A percentile compares a stretch with the other conserved stretches of the same genome.
phyloP scores from a whole-genome alignment of 2,113 vertebrate species.

The Aphyosemion australe region DNA sequence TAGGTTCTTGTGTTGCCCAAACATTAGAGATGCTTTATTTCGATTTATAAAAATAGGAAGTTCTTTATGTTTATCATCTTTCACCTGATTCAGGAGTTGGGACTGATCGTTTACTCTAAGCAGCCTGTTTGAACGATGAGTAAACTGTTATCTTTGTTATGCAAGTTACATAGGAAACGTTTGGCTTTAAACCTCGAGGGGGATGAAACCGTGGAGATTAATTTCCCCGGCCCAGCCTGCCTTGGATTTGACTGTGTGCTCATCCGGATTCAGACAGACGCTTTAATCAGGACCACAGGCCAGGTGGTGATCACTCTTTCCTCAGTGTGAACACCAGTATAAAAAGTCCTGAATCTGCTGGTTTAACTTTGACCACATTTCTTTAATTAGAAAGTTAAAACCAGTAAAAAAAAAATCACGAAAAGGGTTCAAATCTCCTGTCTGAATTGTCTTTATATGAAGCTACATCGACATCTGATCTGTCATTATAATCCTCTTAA shows the following conservation, averaged over 20 bases:
- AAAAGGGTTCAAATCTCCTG: background rate
- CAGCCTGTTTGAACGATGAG: background rate
- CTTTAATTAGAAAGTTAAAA: background rate
- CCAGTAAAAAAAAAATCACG: too few species aligned
- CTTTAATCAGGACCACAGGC: constrained; percentile 21
- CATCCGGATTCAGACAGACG: constrained; percentile 46
- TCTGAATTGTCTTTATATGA: constrained; percentile 11
- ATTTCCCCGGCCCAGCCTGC: constrained; percentile 49
- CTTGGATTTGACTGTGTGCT: constrained; percentile 60
- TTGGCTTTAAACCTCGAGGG: constrained; percentile 15
- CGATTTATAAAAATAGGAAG: too few species aligned
- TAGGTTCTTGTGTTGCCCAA: background rate
- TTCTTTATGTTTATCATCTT: background rate
- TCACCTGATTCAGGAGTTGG: constrained; percentile 11
- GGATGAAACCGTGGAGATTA: constrained; percentile 36
- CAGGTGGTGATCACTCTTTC: constrained; percentile 28
- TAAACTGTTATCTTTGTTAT: background rate
- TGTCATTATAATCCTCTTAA: constrained; percentile 67
- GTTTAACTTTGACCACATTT: background rate
- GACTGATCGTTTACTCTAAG: background rate
- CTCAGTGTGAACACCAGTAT: constrained; percentile 8
- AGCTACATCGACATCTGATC: constrained; percentile 29
- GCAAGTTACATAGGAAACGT: background rate
- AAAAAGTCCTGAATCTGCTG: background rate
- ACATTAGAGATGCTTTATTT: constrained; percentile 12